Evolutionary conservation across 2,888 invertebrate species (phyloP), one percentile per base, ranked within the genome.

Genomic region (Eristalinus aeneus): DNA sequence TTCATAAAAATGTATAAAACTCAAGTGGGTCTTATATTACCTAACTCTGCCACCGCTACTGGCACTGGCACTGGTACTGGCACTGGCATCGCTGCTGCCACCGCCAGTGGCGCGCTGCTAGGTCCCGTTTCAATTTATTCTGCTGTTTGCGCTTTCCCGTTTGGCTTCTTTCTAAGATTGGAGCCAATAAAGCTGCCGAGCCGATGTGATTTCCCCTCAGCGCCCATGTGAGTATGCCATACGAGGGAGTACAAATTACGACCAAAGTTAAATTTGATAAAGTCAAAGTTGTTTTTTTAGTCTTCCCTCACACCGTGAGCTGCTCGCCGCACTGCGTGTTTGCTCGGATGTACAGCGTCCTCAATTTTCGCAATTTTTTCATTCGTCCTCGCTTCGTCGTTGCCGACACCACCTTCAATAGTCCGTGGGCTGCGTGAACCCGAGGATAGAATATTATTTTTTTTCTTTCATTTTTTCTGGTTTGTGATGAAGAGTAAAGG

Each of bases 211-310:
- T 69, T 67, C 39, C 64, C 81, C 68, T 68, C 72, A 27, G 68
- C 61, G 63, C 53, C 71, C 82, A 71, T 81, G 65, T 78, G 74
- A 72, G 71, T 79, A 73, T 74, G 74, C 68, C 61, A 80, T 73
- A 72, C 56, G 53, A 61, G 75, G 78, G 71, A 71, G 77, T 82
- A 56, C 74, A 86, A 82, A 86, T 86, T 82, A 86, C 78, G 86
- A 82, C 86, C 82, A 86, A 86, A 86, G 86, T 86, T 86, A 82
- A 74, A 86, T 86, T 86, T 86, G 86, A 86, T 86, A 86, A 86
- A 86, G 86, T 86, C 86, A 82, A 78, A 82, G 77, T 86, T 80
- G 53, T 80, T 78, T 68, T 72, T 75, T 71, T 71, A 56, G 58
- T 32, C 22, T 58, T 0, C 16, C 6, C n/a, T 16, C 46, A 8